These are phyloP conservation scores for Himalopsyche anomala DNA, from an alignment of 2,888 invertebrate genomes.

Conservation along the genomic window DNA sequence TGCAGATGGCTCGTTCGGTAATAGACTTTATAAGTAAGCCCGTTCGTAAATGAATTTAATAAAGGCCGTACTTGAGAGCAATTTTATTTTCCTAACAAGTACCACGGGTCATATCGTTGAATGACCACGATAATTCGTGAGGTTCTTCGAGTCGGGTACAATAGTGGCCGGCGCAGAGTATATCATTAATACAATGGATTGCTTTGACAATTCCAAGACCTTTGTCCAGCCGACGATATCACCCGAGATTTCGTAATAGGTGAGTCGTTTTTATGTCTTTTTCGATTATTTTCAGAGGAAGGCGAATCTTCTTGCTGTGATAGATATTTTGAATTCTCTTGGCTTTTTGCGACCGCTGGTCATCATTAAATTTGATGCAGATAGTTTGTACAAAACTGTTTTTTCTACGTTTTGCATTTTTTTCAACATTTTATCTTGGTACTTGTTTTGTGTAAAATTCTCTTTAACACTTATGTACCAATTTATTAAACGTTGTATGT, in stretches of 20 bases:
- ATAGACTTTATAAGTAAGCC: neutral
- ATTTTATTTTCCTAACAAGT: constrained; percentile 34
- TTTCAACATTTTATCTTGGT: too few species aligned
- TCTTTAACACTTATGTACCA: too few species aligned
- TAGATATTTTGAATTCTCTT: too few species aligned
- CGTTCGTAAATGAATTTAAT: constrained; percentile 29
- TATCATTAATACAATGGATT: constrained; percentile 44
- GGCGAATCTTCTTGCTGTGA: neutral
- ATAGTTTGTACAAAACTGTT: neutral
- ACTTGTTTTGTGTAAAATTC: too few species aligned
- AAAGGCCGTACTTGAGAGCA: neutral
- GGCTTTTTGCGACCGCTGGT: neutral
- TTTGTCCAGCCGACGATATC: constrained; percentile 5
- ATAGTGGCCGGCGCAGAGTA: constrained; percentile 39
- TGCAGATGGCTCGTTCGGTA: constrained; percentile 23
- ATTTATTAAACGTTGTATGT: too few species aligned
- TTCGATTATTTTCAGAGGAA: neutral
- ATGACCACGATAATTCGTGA: constrained; percentile 59
- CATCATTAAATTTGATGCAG: neutral
- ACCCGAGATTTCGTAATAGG: neutral
- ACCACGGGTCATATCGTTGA: constrained; percentile 41
- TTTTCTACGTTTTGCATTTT: too few species aligned
- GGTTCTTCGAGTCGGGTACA: constrained; percentile 41
- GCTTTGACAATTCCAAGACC: constrained; percentile 44
- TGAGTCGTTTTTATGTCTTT: neutral